phyloP scores from a whole-genome alignment of 1,140 invertebrate genomes.

The Caenorhabditis remanei region DNA sequence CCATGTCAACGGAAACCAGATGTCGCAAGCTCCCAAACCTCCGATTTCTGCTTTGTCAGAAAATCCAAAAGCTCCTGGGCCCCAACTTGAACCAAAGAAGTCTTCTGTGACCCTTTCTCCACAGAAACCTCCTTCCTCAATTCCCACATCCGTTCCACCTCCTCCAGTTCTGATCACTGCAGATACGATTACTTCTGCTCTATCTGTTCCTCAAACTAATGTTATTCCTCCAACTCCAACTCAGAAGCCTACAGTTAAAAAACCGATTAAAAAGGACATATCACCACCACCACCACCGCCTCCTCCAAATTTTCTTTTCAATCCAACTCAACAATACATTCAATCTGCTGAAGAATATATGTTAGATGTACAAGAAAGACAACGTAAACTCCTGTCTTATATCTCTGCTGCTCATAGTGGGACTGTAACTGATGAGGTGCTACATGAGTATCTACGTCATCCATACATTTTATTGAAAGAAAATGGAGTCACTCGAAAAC shows the following conservation, averaged over 20 bases:
- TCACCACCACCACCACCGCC: background rate
- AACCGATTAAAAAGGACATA: background rate
- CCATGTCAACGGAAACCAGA: no score
- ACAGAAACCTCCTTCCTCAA: background rate
- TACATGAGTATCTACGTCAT: slow-evolving; percentile 39
- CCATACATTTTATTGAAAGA: slow-evolving; percentile 15
- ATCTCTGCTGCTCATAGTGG: slow-evolving; percentile 24
- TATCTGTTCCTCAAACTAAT: background rate
- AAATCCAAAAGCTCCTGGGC: no score
- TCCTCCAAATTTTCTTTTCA: background rate
- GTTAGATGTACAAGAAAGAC: background rate
- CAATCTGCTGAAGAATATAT: background rate
- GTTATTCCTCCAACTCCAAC: background rate
- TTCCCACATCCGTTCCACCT: background rate
- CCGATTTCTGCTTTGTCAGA: no score
- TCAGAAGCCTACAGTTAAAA: background rate
- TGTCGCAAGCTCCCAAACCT: no score
- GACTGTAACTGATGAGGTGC: slow-evolving; percentile 13
- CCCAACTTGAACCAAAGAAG: background rate
- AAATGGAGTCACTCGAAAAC: background rate
- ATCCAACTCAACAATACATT: background rate
- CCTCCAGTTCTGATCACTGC: background rate
- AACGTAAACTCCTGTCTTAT: background rate
- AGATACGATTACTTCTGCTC: background rate
- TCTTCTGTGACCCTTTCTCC: background rate